Percentiles rank a stretch among this genome's conserved stretches.
Conservation (phyloP, 53 echinoderm and acorn worm species). For the Patiria pectinifera region DNA sequence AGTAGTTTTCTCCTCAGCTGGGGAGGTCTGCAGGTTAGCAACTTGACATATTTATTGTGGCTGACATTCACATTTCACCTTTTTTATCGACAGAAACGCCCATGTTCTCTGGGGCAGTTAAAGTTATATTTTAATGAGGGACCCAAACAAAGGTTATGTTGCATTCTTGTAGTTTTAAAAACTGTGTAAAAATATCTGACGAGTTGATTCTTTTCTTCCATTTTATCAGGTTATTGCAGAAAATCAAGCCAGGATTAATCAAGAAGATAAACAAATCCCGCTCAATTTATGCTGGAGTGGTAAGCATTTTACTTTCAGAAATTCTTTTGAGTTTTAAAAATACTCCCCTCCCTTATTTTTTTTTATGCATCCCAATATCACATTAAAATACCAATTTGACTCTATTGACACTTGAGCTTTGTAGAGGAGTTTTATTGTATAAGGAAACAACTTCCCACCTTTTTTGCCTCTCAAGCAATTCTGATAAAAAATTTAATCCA, state of each 20-base stretch:
- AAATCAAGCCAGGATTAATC: conserved; percentile 62
- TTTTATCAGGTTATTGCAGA: conserved; percentile 62
- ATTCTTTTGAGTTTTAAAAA: too few relatives aligned
- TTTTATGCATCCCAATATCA: too few relatives aligned
- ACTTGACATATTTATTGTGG: not conserved
- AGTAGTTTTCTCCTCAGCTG: not conserved
- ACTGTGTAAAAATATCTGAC: not conserved
- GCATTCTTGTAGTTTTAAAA: conserved; percentile 3
- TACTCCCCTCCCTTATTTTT: too few relatives aligned
- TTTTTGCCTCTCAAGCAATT: too few relatives aligned
- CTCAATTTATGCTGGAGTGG: conserved; percentile 67
- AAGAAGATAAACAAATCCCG: conserved; percentile 54
- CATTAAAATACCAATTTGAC: too few relatives aligned
- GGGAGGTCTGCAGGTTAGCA: not conserved
- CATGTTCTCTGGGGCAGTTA: not conserved
- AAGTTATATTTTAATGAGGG: not conserved
- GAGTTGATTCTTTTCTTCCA: not conserved
- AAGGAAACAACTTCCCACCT: too few relatives aligned
- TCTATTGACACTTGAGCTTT: too few relatives aligned
- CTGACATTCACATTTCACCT: not conserved
- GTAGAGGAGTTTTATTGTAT: too few relatives aligned
- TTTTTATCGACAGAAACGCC: not conserved
- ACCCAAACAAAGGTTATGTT: not conserved
- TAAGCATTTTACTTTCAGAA: conserved; percentile 24
- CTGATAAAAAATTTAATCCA: too few relatives aligned